A percentile compares a stretch with the other conserved stretches of the same genome.
Conservation (phyloP, 2,888 invertebrate genomes). For the Thera britannica region DNA sequence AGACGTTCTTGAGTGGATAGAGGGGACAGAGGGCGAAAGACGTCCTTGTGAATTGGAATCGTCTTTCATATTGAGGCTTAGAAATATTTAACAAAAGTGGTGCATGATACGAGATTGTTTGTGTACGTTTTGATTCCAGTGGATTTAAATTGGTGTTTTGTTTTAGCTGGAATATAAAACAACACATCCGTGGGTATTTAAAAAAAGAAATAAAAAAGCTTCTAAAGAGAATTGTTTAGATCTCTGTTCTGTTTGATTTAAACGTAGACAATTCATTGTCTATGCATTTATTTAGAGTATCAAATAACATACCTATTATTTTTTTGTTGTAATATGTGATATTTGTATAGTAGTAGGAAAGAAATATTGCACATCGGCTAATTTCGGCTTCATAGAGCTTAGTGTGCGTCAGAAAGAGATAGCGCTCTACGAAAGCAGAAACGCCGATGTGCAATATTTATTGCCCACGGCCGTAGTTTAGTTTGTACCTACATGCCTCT, state of each 20-base stretch:
- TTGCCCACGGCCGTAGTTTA: too few species aligned
- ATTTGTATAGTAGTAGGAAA: too few species aligned
- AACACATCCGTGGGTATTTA: slow-evolving; percentile 9
- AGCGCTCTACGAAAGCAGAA: too few species aligned
- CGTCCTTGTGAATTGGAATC: slow-evolving; percentile 62
- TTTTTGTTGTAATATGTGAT: too few species aligned
- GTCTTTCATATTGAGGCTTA: slow-evolving; percentile 67
- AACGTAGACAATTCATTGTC: not conserved
- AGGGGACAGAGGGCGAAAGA: slow-evolving; percentile 47
- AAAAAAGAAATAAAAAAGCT: too few species aligned
- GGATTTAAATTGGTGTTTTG: slow-evolving; percentile 33
- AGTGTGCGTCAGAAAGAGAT: too few species aligned
- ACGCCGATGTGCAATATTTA: too few species aligned
- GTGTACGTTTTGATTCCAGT: slow-evolving; percentile 44
- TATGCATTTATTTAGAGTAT: not conserved
- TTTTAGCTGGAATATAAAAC: slow-evolving; percentile 25
- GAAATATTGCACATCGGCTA: too few species aligned
- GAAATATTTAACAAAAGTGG: slow-evolving; percentile 57
- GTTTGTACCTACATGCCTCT: too few species aligned
- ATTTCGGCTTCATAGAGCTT: too few species aligned
- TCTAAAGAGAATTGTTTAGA: too few species aligned
- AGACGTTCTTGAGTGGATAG: slow-evolving; percentile 46
- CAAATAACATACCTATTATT: too few species aligned
- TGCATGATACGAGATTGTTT: slow-evolving; percentile 51
- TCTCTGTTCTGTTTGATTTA: not conserved